Base-by-base conservation (phyloP, 2,113 vertebrate species). In the Elephas maximus region DNA sequence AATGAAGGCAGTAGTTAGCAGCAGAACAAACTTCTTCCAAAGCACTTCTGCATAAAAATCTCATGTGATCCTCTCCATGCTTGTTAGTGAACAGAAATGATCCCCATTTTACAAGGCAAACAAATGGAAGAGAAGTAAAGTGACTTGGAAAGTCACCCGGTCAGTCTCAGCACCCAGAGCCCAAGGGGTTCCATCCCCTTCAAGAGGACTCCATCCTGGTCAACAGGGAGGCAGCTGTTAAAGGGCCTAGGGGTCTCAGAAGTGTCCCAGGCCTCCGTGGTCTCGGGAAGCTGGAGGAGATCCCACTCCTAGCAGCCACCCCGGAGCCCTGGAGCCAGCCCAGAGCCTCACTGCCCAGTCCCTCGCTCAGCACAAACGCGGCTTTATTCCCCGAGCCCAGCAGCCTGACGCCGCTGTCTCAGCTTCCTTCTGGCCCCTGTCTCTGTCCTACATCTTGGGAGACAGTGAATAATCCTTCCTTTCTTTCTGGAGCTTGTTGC, bases 381-480 rank as follows among this genome's bases (percentile, higher is more conserved):
- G 3, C 76, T 84, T 65, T 85, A 45, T 95, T 96, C 76, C 84
- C 37, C 1, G 12, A 33, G 81, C 14, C 90, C 87, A 77, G 81
- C 83, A 84, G 84, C 37, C 93, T 93, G 97, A 88, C 37, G 17
- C 93, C 91, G 17, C 93, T 89, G 14, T 57, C 95, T 88, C 51
- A 26, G 95, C 92, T 94, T 98, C 93, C 97, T 97, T 53, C 90
- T 89, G 96, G 91, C 91, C 94, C 86, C 76, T 45, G 77, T 89
- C 92, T 85, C 89, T 97, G 97, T 44, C 96, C 97, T 97, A 97
- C 92, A 97, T 98, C 96, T 96, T 91, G 63, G 81, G 63, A 93
- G 91, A 97, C 88, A 74, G 96, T 95, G 96, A 96, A 97, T 96
- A 96, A 97, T 93, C 84, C 92, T 97, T 83, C 96, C 95, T 98